Evolutionary conservation across 2,888 invertebrate species (phyloP), one percentile per base, ranked within the genome.

Genomic region (Argyresthia goedartella): DNA sequence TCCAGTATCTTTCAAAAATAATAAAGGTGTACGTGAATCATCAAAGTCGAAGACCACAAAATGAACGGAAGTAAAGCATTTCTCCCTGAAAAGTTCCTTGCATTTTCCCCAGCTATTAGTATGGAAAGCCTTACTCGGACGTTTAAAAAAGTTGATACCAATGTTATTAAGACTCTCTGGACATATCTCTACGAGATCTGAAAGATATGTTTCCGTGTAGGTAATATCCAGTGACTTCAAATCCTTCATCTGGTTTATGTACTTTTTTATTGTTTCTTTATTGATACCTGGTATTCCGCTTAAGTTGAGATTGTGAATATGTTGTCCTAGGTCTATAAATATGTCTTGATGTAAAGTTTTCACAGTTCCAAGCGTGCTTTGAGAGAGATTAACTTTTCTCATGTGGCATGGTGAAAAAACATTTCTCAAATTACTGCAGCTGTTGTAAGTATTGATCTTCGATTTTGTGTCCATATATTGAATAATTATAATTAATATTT

Each of bases 81-180:
- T 61, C 7, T 60, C 51, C 56, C 54, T 59, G 42, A 72, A 69
- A 1, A 67, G 14, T 8, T 61, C 50, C 52, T 53, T 57, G 36
- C 60, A 61, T 51, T 57, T 56, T 0, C 57, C 50, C 56, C 64
- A 63, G 1, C 56, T 48, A 7, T 53, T 56, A 10, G 63, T 60
- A n/a, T 55, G 55, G 39, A 50, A 58, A 9, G 59, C 57, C 42
- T 55, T 60, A 41, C 58, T 57, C 1, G 64, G 60, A 46, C 53
- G 53, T 54, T 63, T 68, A 42, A 67, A 69, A 52, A 64, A 72
- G 53, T 72, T 71, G 6, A 69, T 65, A 39, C 60, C 61, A 9
- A 71, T 59, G 16, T 60, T 61, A 52, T 61, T 65, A 14, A 71
- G 59, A 46, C 56, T 55, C 43, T 54, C 46, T 0, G 68, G 65